Base-by-base conservation (phyloP, 2,797 vertebrate species). In the Manis pentadactyla region DNA sequence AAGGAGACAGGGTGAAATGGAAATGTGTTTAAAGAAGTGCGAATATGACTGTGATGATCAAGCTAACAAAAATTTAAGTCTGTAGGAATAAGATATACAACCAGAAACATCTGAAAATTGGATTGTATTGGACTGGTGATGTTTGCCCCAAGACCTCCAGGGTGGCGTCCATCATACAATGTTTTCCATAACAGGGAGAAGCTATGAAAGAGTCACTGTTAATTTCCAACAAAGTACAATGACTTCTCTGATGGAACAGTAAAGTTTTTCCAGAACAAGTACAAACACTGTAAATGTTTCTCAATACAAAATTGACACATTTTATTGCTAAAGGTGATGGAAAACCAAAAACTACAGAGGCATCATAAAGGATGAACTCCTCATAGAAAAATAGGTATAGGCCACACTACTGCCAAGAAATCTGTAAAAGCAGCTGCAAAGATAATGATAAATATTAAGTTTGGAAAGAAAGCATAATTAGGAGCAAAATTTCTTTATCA, bases 221-320 rank as follows among this genome's bases (percentile, higher is more conserved):
- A 57, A 96, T 96, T 96, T 91, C 51, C 51, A 94, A 89, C 83
- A 78, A 88, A 90, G 39, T 63, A 51, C 55, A 97, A 61, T 90
- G 71, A 85, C 85, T 87, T 87, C 39, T 88, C 46, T 74, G 90
- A 94, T 68, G 75, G 83, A 88, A 90, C 51, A 86, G 91, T 77
- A 94, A 91, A 82, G 66, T 87, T 95, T 93, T 83, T 83, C 82
- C 53, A 94, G 68, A 90, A 86, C n/a, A 90, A 93, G 29, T 71
- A 23, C 68, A 90, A 92, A 74, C 57, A 69, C 63, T 92, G 61
- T 49, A 93, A 95, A 34, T 79, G 73, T 34, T 93, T 94, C 68
- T 53, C 71, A 81, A 73, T 68, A 77, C 49, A 85, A 84, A 84
- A 66, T 13, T 83, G 82, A 90, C 64, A 1, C 37, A 82, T 83